These are phyloP conservation scores for Pemphredon lugubris DNA, from an alignment of 2,888 invertebrate genomes.

Conservation along the genomic window DNA sequence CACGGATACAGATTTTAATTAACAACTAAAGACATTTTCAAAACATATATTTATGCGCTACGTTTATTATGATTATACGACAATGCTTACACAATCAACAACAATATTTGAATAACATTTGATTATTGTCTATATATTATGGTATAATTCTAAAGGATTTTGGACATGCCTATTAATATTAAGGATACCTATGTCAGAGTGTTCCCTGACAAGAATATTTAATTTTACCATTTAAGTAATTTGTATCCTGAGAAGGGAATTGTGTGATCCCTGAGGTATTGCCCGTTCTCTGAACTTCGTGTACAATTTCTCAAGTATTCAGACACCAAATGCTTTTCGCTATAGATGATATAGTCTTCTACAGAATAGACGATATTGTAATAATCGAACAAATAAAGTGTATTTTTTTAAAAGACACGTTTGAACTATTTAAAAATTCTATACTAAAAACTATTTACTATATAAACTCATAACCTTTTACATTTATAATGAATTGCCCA, in stretches of 20 bases:
- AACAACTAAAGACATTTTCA: slow-evolving; percentile 3
- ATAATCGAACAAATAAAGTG: slow-evolving; percentile 36
- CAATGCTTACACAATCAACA: neutral
- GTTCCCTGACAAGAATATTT: slow-evolving; percentile 5
- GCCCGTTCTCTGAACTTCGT: slow-evolving; percentile 21
- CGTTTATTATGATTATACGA: neutral
- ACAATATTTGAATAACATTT: neutral
- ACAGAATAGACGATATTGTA: slow-evolving; percentile 21
- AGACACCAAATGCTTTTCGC: slow-evolving; percentile 57
- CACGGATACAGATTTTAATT: slow-evolving; percentile 8
- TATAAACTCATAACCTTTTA: too few relatives aligned
- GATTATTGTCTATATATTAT: neutral
- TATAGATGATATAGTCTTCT: slow-evolving; percentile 28
- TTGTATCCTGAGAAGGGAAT: slow-evolving; percentile 9
- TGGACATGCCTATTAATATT: neutral
- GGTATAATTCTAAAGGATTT: neutral
- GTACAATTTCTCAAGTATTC: slow-evolving; percentile 49
- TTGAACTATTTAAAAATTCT: neutral
- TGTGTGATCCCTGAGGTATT: neutral
- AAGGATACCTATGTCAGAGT: neutral
- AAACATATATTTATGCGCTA: neutral
- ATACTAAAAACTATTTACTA: neutral
- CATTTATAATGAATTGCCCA: too few relatives aligned
- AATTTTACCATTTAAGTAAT: slow-evolving; percentile 15
- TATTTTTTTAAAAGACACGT: slow-evolving; percentile 45